Evolutionary conservation across 2,113 vertebrate genomes (phyloP), one percentile per base, ranked within the genome.

Genomic region (Spilogale gracilis): DNA sequence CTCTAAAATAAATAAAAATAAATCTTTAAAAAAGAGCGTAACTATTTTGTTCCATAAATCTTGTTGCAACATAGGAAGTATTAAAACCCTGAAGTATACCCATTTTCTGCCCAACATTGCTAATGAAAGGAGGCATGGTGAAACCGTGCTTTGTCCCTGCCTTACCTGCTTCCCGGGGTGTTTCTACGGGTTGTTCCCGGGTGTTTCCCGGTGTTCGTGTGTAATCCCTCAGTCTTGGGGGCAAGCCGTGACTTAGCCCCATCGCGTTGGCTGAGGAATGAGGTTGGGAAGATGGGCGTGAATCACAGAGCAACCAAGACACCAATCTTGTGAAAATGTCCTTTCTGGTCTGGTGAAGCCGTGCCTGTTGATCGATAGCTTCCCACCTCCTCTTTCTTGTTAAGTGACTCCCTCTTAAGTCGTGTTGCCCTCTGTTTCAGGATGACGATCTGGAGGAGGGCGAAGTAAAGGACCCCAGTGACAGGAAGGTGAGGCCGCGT

Each of bases 391-490:
- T 83, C 25, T 9, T 17, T 52, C 56, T 69, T 12, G 8, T 32
- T 82, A 32, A 82, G 45, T 0, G 11, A 69, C 14, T 52, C 83
- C 73, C 50, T 30, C 43, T 79, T 25, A 90, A 52, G 43, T 81
- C 50, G 23, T 78, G 9, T 92, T 94, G 86, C 97, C 96, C 88
- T 97, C 58, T 98, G 12, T 99, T 98, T 91, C 98, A 99, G 99
- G 99, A 99, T 61, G 99, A 99, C 84, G 99, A 99, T 96, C 98
- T 99, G 93, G 99, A 99, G 87, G 99, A 99, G 96, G 99, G 99
- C 0, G 99, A 99, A 97, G 99, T 99, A 8, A 99, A 99, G 98
- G 99, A 99, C 98, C 99, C 99, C 79, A 99, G 99, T 0, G 99
- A 99, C 98, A 99, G 99, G 91, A 99, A 99, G 98, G 99, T 99